Conservation (phyloP, 23 tunicate genomes). For the Halocynthia aurantium region DNA sequence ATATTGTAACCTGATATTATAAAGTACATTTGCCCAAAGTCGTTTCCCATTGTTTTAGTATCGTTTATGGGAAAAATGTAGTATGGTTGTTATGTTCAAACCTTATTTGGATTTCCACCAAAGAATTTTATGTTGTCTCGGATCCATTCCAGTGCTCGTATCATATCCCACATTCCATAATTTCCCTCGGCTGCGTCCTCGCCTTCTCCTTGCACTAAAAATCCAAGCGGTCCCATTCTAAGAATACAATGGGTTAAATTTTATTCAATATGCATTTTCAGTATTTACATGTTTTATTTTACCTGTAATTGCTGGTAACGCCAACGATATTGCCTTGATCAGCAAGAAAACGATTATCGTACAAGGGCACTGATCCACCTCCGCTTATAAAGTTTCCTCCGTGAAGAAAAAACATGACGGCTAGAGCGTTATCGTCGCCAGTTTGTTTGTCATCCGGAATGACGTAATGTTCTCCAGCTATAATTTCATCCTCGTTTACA, state of each 20-base stretch:
- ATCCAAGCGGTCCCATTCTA: conserved; percentile 71
- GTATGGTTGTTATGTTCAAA: neutral
- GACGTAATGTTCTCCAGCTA: conserved; percentile 42
- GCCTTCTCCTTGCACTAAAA: conserved; percentile 56
- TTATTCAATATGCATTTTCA: neutral
- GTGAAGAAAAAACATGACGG: conserved; percentile 72
- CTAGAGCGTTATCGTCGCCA: conserved; percentile 27
- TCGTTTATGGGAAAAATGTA: neutral
- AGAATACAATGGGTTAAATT: neutral
- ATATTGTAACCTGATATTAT: conserved; percentile 53
- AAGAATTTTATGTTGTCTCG: conserved; percentile 36
- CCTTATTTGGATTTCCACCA: conserved; percentile 72
- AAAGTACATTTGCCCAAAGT: neutral
- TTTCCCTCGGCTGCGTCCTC: conserved; percentile 50
- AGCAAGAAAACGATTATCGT: conserved; percentile 68
- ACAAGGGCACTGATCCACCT: conserved; percentile 55
- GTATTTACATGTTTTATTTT: neutral
- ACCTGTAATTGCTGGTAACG: conserved; percentile 80
- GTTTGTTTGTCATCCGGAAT: conserved; percentile 15
- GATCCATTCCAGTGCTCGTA: conserved; percentile 67
- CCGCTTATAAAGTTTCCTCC: conserved; percentile 88
- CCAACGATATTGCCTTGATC: conserved; percentile 71
- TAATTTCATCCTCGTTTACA: conserved; percentile 10
- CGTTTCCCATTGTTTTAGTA: neutral
- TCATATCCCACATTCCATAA: conserved; percentile 67